Base-by-base conservation (phyloP, 2,113 vertebrate genomes). In the Dicaeum eximium region DNA sequence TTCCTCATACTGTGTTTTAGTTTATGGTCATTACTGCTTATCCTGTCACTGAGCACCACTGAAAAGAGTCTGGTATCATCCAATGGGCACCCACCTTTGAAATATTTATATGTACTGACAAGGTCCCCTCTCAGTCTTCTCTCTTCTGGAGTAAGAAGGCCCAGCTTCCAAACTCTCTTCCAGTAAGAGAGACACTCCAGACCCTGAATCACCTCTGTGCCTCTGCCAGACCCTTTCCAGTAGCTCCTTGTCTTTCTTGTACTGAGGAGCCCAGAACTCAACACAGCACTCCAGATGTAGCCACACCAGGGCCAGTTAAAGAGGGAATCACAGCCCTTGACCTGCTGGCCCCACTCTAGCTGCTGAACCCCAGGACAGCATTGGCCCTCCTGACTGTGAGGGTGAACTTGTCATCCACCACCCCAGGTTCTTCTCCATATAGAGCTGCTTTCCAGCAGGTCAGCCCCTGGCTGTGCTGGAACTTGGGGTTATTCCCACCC, bases 121-220 rank as follows among this genome's bases (percentile, higher is more conserved):
- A 38, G n/a, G n/a, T 22, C 27, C 10, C 14, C 54, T 50, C 33
- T 53, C 70, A 48, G n/a, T 30, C 8, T 22, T 77, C 50, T 25
- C 10, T 56, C 35, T 25, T 23, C 38, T 45, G 13, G 23, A 45
- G 38, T 45, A n/a, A 51, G 15, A 35, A 13, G 23, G 38, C 8
- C 15, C 38, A 78, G 45, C 15, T 60, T 31, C 54, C 6, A 14
- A 5, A 53, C 22, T 28, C 6, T 45, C 33, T 61, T 8, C 10
- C 6, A 2, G 4, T 1, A 53, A 53, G 10, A 44, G 27, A 69
- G 38, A 61, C 1, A 1, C 9, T 37, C 19, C 56, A 78, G 15
- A 53, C 4, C 23, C 28, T 2, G 3, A 44, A 45, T 24, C 19
- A 53, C 7, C 33, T 45, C 54, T 38, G 14, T 13, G 19, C 23